phyloP scores from a whole-genome alignment of 2,888 invertebrate species.

The Melipona bicolor region DNA sequence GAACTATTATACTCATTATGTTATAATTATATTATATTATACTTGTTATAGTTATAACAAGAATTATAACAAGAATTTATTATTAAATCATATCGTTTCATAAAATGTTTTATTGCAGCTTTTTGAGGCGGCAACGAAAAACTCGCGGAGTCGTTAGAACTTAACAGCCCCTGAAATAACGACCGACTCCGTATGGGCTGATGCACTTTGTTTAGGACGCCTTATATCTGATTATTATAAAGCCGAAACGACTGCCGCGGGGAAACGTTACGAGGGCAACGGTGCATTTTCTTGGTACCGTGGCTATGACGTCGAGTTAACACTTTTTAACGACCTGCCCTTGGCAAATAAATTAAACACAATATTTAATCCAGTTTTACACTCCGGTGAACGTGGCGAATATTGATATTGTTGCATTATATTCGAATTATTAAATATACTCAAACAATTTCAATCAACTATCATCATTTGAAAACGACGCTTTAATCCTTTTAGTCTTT shows the following conservation, averaged over 20 bases:
- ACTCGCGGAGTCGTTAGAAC: slow-evolving; percentile 40
- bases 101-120: neutral
- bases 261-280: neutral
- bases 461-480: too few species aligned
- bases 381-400: too few species aligned
- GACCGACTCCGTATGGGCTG: slow-evolving; percentile 24
- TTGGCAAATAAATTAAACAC: neutral
- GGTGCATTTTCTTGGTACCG: neutral
- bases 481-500: too few species aligned
- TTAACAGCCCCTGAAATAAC: slow-evolving; percentile 58
- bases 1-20: too few species aligned
- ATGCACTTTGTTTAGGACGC: slow-evolving; percentile 45
- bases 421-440: too few species aligned
- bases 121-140: neutral
- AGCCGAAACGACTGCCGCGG: neutral
- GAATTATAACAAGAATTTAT: too few species aligned
- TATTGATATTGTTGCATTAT: too few species aligned
- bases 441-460: too few species aligned
- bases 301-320: neutral
- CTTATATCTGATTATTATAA: slow-evolving; percentile 37
- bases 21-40: too few species aligned
- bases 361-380: too few species aligned
- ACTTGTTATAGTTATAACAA: too few species aligned
- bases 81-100: too few species aligned
- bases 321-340: neutral